These are phyloP conservation scores for Drosophila melanogaster DNA, from an alignment of 1,140 invertebrate genomes.

Conservation along the genomic window Release_6_plus_ISO1_MT NT_033779.5:16018001-16018500, in stretches of 20 bases:
- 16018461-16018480: conserved; percentile 69
- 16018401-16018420: conserved; percentile 82
- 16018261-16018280: conserved; percentile 77
- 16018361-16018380: conserved; percentile 67
- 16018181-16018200: conserved; percentile 72
- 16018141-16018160: conserved; percentile 18
- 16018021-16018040: conserved; percentile 32
- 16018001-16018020: conserved; percentile 66
- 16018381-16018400: conserved; percentile 82
- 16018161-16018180: conserved; percentile 75
- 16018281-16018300: conserved; percentile 83
- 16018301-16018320: conserved; percentile 72
- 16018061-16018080: background rate
- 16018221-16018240: conserved; percentile 31
- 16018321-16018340: conserved; percentile 34
- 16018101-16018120: conserved; percentile 38
- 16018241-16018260: conserved; percentile 12
- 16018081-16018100: background rate
- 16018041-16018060: background rate
- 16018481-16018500: conserved; percentile 20
- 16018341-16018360: conserved; percentile 28
- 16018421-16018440: conserved; percentile 16
- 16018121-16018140: conserved; percentile 50
- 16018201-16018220: conserved; percentile 74
- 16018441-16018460: conserved; percentile 9